A percentile compares a stretch with the other conserved stretches of the same genome.
phyloP scores from a whole-genome alignment of 2,888 invertebrate genomes.

The Spodoptera littoralis region DNA sequence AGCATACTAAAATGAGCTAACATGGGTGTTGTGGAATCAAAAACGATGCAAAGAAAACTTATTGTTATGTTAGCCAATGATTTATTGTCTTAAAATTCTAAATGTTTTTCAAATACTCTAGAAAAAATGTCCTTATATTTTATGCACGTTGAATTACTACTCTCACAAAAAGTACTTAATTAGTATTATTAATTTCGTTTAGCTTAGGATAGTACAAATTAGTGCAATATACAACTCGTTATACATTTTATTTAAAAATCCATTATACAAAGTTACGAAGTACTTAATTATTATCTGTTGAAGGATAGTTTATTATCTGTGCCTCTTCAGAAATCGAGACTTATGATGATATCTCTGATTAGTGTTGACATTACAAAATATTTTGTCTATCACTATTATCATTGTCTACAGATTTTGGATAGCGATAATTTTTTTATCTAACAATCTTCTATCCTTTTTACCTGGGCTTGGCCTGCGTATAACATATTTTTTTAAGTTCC shows the following conservation, averaged over 20 bases:
- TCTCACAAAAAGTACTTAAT: slow-evolving; percentile 60
- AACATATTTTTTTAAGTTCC: too few relatives aligned
- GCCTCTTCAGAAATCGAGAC: slow-evolving; percentile 15
- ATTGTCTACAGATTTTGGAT: too few relatives aligned
- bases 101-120: too few relatives aligned
- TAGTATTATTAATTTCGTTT: slow-evolving; percentile 45
- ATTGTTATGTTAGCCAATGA: too few relatives aligned
- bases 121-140: too few relatives aligned
- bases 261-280: slow-evolving; percentile 19
- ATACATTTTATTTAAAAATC: slow-evolving; percentile 33
- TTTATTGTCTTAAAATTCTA: too few relatives aligned
- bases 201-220: slow-evolving; percentile 67
- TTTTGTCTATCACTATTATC: background rate
- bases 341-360: slow-evolving; percentile 20
- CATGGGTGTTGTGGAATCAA: too few relatives aligned
- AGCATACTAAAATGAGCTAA: too few relatives aligned
- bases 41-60: too few relatives aligned
- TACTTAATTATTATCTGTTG: slow-evolving; percentile 36
- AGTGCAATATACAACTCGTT: slow-evolving; percentile 60
- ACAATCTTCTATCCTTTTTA: too few relatives aligned
- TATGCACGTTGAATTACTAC: slow-evolving; percentile 21
- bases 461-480: too few relatives aligned
- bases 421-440: too few relatives aligned
- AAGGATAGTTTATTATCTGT: slow-evolving; percentile 12
- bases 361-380: background rate